These are phyloP conservation scores for Aurelia coerulea DNA, from an alignment of 30 jellyfish, hydroid and myxozoan genomes.

Conservation along the genomic window DNA sequence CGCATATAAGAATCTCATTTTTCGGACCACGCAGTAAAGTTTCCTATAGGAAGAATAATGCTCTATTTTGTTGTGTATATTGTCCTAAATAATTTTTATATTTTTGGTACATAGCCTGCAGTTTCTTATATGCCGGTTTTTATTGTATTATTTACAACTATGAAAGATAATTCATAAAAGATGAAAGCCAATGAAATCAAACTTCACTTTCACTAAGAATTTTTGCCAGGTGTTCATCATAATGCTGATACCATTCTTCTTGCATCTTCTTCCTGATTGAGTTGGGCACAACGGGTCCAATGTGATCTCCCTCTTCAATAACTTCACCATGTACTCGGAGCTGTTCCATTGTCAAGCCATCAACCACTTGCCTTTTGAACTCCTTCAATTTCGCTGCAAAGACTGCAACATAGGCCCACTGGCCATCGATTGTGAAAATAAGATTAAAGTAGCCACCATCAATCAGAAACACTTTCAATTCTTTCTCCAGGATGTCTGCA, in stretches of 20 bases:
- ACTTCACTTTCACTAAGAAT: not conserved
- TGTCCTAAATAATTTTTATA: no score
- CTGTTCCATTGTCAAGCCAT: conserved; percentile 4
- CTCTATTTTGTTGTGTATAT: no score
- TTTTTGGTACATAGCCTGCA: no score
- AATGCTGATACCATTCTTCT: conserved; percentile 50
- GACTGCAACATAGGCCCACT: conserved; percentile 43
- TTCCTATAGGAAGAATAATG: no score
- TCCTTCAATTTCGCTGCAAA: not conserved
- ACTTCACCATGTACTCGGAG: conserved; percentile 24
- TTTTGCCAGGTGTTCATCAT: conserved; percentile 13
- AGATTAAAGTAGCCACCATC: conserved; percentile 26
- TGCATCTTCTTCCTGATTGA: conserved; percentile 1
- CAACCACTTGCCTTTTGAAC: not conserved
- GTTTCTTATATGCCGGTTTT: no score
- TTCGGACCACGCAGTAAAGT: no score
- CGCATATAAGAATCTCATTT: no score
- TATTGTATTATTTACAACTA: no score
- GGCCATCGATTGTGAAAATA: conserved; percentile 22
- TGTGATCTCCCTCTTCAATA: conserved; percentile 14
- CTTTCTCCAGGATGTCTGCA: conserved; percentile 50
- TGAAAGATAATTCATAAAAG: no score
- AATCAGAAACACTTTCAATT: conserved; percentile 18
- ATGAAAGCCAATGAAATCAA: no score
- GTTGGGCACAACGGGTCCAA: conserved; percentile 35